These are phyloP conservation scores for Chelon labrosus DNA, from an alignment of 2,797 vertebrate genomes.

Conservation along the genomic window DNA sequence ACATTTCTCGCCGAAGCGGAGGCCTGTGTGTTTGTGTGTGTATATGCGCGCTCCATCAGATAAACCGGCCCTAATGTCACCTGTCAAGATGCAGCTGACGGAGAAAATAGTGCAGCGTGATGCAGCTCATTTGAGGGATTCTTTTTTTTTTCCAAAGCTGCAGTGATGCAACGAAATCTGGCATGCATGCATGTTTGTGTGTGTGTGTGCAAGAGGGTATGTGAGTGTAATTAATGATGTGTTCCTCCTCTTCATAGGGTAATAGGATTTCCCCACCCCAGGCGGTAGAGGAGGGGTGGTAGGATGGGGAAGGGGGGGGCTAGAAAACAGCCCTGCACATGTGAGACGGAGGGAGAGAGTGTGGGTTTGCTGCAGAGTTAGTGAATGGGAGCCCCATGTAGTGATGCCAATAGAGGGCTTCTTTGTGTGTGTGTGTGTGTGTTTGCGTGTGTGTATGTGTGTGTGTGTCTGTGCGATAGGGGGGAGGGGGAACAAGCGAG, in stretches of 20 bases:
- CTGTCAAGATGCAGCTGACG: constrained; percentile 56
- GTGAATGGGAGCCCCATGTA: constrained; percentile 72
- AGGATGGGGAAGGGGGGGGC: constrained; percentile 51
- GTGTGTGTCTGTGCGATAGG: constrained; percentile 32
- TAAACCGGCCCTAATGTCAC: constrained; percentile 57
- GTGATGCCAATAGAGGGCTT: constrained; percentile 64
- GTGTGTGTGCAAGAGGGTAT: constrained; percentile 65
- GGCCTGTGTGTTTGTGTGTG: constrained; percentile 9
- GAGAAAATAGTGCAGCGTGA: constrained; percentile 46
- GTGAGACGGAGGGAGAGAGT: constrained; percentile 37
- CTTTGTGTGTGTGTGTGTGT: constrained; percentile 32
- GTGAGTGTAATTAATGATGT: constrained; percentile 93
- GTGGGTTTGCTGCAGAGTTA: constrained; percentile 59
- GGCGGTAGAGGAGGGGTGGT: constrained; percentile 74
- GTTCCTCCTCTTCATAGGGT: constrained; percentile 85
- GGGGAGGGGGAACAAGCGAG: constrained; percentile 77
- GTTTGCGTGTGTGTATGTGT: constrained; percentile 34
- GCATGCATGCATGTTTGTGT: constrained; percentile 70
- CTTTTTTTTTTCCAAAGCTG: background rate
- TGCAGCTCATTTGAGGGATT: constrained; percentile 47
- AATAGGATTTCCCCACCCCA: constrained; percentile 94
- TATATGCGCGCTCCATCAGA: constrained; percentile 46
- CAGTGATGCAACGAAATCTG: constrained; percentile 54
- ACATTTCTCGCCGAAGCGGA: constrained; percentile 37
- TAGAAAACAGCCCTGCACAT: constrained; percentile 34